Evolutionary conservation across 2,113 vertebrate species (phyloP).

Genomic region (Sprattus sprattus): DNA sequence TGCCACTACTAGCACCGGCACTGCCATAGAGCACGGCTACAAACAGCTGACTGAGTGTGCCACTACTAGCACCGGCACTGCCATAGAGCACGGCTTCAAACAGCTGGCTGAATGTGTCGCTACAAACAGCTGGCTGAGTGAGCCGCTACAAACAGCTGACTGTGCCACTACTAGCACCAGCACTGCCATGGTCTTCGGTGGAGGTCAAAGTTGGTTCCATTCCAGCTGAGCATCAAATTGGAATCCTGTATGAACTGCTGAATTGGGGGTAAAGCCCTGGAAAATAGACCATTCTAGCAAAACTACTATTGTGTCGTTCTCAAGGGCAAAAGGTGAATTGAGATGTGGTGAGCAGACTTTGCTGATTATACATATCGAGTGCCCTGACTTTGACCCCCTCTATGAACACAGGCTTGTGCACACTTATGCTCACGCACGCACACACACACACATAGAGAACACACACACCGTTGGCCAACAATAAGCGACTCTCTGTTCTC

Average conservation of each 20-base stretch:
- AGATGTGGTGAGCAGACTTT: neutral
- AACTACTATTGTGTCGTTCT: neutral
- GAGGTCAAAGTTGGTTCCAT: neutral
- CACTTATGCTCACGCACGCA: neutral
- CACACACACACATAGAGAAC: neutral
- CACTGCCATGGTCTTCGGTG: neutral
- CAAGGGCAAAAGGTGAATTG: neutral
- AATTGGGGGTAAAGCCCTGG: neutral
- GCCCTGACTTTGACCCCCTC: neutral
- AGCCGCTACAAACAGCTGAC: too few relatives aligned
- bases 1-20: neutral
- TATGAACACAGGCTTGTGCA: neutral
- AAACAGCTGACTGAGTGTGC: too few relatives aligned
- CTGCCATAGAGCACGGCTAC: neutral
- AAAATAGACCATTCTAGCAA: neutral
- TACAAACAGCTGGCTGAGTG: too few relatives aligned
- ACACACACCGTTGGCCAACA: neutral
- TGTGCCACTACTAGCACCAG: neutral
- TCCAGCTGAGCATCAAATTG: neutral
- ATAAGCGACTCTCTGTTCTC: neutral
- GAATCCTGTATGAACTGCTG: neutral
- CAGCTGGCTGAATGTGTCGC: too few relatives aligned
- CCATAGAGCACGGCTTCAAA: too few relatives aligned
- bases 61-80: neutral
- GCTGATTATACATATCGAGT: neutral